phyloP scores from a whole-genome alignment of 2,888 invertebrate species.

The Brenthis daphne region DNA sequence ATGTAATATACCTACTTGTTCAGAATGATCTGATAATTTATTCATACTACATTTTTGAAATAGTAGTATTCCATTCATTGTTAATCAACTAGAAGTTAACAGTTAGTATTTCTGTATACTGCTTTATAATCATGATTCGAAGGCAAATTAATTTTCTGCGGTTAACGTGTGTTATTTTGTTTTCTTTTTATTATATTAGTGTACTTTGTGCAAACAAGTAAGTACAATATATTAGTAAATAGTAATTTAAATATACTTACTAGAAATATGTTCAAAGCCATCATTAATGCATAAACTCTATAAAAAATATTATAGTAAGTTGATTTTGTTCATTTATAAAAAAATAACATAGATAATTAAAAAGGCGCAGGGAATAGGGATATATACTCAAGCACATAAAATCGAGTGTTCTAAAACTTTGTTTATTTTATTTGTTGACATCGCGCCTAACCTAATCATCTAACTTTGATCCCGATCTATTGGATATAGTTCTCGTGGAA shows the following conservation, averaged over 20 bases:
- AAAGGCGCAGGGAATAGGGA: no score
- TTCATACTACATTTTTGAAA: conserved; percentile 30
- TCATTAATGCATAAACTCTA: no score
- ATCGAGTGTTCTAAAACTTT: no score
- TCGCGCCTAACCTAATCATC: no score
- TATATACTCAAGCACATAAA: no score
- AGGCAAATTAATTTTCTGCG: conserved; percentile 35
- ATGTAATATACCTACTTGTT: conserved; percentile 39
- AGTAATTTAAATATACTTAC: not conserved
- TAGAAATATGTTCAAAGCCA: no score
- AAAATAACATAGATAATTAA: no score
- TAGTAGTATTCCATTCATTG: conserved; percentile 33
- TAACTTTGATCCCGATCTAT: no score
- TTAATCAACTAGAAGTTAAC: conserved; percentile 21
- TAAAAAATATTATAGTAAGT: no score
- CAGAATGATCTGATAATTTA: conserved; percentile 34
- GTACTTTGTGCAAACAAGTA: conserved; percentile 47
- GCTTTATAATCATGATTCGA: conserved; percentile 28
- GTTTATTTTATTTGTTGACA: no score
- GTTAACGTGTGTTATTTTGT: conserved; percentile 40
- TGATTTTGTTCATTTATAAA: no score
- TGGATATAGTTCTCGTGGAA: no score
- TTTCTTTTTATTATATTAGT: conserved; percentile 28
- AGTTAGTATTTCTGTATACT: conserved; percentile 31
- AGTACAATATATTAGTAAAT: conserved; percentile 30